Percentiles rank a stretch among this genome's conserved stretches.
Evolutionary conservation across 2,888 invertebrate species (phyloP).

Genomic region (Acleris holmiana): DNA sequence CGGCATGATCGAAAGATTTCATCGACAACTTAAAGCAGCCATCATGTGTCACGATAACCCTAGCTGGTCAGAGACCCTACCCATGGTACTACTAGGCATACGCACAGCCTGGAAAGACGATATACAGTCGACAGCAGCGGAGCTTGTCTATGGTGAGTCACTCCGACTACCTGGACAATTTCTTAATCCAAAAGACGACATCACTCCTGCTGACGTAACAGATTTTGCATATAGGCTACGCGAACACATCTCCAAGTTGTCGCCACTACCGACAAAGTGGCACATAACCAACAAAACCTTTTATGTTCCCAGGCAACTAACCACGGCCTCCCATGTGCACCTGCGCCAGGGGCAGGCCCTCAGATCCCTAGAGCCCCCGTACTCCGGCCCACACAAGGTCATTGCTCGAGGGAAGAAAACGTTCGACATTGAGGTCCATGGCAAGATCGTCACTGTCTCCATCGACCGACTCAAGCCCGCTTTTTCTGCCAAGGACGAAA

Average conservation of each 20-base stretch:
- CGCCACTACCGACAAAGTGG: neutral
- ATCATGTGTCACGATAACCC: constrained; percentile 42
- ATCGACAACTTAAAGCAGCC: constrained; percentile 59
- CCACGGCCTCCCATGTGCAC: too few relatives aligned
- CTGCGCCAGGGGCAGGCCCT: too few relatives aligned
- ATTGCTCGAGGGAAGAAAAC: too few relatives aligned
- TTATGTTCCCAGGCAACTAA: too few relatives aligned
- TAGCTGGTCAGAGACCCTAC: constrained; percentile 42
- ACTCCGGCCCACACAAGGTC: too few relatives aligned
- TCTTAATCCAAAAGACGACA: constrained; percentile 12
- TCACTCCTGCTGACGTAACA: neutral
- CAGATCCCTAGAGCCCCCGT: too few relatives aligned
- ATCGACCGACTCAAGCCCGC: too few relatives aligned
- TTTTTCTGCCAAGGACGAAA: too few relatives aligned
- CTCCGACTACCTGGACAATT: constrained; percentile 45
- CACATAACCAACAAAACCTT: too few relatives aligned
- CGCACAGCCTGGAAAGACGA: constrained; percentile 41
- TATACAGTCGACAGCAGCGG: constrained; percentile 39
- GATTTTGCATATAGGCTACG: neutral
- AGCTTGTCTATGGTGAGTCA: constrained; percentile 42
- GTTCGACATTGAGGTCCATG: too few relatives aligned
- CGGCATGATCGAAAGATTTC: constrained; percentile 44
- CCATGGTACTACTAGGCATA: constrained; percentile 21
- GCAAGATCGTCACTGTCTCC: too few relatives aligned
- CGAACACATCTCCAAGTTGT: neutral